A percentile compares a stretch with the other conserved stretches of the same genome.
phyloP scores from a whole-genome alignment of 2,113 vertebrate species.

The Bungarus multicinctus region DNA sequence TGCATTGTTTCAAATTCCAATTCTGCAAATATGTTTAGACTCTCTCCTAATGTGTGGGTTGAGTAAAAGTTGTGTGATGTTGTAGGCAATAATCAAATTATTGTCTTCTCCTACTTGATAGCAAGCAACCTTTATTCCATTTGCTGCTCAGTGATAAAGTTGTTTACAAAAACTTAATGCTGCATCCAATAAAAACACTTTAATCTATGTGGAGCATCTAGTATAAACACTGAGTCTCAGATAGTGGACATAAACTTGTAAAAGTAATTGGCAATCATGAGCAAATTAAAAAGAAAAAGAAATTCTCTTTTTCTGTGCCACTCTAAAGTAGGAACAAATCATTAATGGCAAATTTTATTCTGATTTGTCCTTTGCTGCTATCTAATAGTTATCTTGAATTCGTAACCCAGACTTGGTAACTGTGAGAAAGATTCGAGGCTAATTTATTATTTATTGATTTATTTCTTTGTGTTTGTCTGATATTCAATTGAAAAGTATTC shows the following conservation, averaged over 20 bases:
- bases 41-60: conserved; percentile 2
- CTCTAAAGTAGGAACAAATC: not conserved
- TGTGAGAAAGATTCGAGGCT: not conserved
- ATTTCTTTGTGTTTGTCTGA: not conserved
- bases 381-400: not conserved
- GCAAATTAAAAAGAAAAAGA: not conserved
- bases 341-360: not conserved
- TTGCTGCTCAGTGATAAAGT: not conserved
- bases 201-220: not conserved
- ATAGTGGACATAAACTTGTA: not conserved
- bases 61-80: conserved; percentile 39
- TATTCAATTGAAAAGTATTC: not conserved
- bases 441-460: not conserved
- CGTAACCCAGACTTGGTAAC: not conserved
- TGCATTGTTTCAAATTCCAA: conserved; percentile 34
- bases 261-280: not conserved
- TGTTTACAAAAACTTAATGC: not conserved
- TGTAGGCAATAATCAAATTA: conserved; percentile 11
- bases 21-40: conserved; percentile 54
- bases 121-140: conserved; percentile 17
- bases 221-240: not conserved
- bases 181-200: not conserved
- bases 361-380: not conserved
- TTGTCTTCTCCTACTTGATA: conserved; percentile 19
- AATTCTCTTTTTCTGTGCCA: not conserved